Percentiles rank a stretch among this genome's conserved stretches.
phyloP scores from a whole-genome alignment of 2,888 invertebrate species.

The Lypha dubia region DNA sequence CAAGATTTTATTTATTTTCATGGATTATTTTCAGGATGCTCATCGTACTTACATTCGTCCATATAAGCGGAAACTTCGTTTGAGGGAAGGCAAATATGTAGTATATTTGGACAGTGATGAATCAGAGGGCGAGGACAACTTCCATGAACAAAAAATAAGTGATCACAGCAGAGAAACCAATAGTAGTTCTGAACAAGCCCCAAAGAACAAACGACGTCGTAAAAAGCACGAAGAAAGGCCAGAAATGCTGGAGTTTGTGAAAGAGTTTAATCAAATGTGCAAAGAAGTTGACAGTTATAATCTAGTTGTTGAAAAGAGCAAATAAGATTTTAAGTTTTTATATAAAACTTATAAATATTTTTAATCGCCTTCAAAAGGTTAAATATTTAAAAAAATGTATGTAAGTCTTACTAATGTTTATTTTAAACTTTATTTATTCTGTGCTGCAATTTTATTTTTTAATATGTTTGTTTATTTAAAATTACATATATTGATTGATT shows the following conservation, averaged over 20 bases:
- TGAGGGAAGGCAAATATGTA: constrained; percentile 72
- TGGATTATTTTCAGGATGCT: constrained; percentile 74
- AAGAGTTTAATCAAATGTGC: constrained; percentile 81
- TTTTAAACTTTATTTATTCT: constrained; percentile 13
- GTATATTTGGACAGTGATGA: constrained; percentile 78
- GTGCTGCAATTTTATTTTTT: constrained; percentile 58
- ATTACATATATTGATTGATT: constrained; percentile 73
- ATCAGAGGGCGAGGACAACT: constrained; percentile 75
- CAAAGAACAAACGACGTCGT: constrained; percentile 73
- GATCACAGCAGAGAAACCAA: constrained; percentile 70
- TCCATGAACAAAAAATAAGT: constrained; percentile 67
- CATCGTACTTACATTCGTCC: constrained; percentile 79
- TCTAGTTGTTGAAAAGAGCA: constrained; percentile 77
- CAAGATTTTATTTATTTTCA: background rate
- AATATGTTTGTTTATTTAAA: constrained; percentile 9
- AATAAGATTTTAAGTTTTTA: constrained; percentile 5
- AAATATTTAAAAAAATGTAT: constrained; percentile 47
- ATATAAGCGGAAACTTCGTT: constrained; percentile 76
- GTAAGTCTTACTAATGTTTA: constrained; percentile 11
- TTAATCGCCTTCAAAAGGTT: constrained; percentile 64
- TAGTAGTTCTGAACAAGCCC: constrained; percentile 44
- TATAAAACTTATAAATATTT: background rate
- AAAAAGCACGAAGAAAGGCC: constrained; percentile 72
- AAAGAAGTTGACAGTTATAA: constrained; percentile 80
- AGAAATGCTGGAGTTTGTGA: constrained; percentile 77